Conservation (phyloP, 2,113 vertebrate species). For the Micromys minutus region DNA sequence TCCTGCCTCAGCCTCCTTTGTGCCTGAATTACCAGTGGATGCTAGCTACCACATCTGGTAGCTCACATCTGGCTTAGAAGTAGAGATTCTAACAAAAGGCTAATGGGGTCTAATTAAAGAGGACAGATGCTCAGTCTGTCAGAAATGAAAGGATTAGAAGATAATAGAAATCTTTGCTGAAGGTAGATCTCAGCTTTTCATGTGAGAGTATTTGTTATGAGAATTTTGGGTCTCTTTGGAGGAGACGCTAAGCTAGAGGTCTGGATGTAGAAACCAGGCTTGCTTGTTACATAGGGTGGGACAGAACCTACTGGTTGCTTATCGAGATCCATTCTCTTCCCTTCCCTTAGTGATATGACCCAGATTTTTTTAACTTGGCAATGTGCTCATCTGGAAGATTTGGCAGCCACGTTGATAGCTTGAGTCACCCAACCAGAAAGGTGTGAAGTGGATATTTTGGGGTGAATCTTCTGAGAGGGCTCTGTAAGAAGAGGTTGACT, state of each 20-base stretch:
- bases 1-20: background rate
- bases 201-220: background rate
- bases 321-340: background rate
- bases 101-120: background rate
- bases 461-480: background rate
- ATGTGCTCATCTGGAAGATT: background rate
- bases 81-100: slow-evolving; percentile 23
- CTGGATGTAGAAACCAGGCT: background rate
- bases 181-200: background rate
- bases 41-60: too few species aligned
- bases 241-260: background rate
- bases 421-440: background rate
- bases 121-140: background rate
- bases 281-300: background rate
- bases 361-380: slow-evolving; percentile 9
- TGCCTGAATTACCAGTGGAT: background rate
- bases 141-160: background rate
- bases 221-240: background rate
- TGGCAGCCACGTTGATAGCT: background rate
- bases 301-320: background rate
- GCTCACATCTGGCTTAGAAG: background rate
- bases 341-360: background rate
- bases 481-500: background rate
- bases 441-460: background rate
- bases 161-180: background rate